Conservation (phyloP, 2,797 vertebrate species). For the Darevskia mixta region DNA sequence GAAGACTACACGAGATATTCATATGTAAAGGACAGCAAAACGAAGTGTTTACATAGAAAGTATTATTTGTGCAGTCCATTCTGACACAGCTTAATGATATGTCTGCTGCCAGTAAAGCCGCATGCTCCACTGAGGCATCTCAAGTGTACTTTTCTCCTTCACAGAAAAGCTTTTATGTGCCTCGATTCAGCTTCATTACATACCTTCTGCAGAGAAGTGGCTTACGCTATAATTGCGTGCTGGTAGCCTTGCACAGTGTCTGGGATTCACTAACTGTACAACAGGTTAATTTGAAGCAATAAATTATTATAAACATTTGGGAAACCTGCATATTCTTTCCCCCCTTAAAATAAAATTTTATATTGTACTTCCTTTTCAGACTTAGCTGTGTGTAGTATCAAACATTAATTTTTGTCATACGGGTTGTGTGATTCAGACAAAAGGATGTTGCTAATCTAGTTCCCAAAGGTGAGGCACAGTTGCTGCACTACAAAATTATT, state of each 20-base stretch:
- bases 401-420: neutral
- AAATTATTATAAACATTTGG: constrained; percentile 67
- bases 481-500: neutral
- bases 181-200: constrained; percentile 44
- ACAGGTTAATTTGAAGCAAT: constrained; percentile 71
- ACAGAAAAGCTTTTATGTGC: constrained; percentile 50
- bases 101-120: constrained; percentile 42
- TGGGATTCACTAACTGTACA: constrained; percentile 51
- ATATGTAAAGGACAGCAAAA: constrained; percentile 44
- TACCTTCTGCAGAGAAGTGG: constrained; percentile 47
- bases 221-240: constrained; percentile 35
- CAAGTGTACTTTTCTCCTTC: constrained; percentile 51
- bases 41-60: constrained; percentile 44
- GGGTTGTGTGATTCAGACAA: neutral
- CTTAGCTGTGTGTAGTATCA: neutral
- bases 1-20: constrained; percentile 52
- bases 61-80: constrained; percentile 51
- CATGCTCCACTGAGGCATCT: constrained; percentile 16
- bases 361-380: neutral
- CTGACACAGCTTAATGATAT: constrained; percentile 6
- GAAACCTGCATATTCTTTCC: constrained; percentile 43
- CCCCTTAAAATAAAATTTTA: neutral
- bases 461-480: neutral
- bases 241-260: constrained; percentile 41
- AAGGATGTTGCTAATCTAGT: neutral